A percentile compares a stretch with the other conserved stretches of the same genome.
Conservation (phyloP, 2,797 vertebrate species). For the Pseudochirops cupreus region DNA sequence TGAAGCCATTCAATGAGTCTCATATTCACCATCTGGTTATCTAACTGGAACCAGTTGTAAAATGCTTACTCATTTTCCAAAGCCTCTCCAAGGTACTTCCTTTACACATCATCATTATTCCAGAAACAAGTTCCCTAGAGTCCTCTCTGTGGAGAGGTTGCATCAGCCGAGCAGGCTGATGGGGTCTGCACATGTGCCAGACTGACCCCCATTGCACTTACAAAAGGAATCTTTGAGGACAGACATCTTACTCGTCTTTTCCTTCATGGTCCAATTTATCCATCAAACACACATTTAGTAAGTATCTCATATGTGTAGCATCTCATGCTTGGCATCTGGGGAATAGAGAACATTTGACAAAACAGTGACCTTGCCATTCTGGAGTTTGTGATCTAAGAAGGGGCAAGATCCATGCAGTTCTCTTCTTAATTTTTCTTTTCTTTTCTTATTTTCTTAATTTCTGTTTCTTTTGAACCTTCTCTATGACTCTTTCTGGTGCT, state of each 20-base stretch:
- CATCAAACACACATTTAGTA: not conserved
- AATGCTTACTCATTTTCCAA: not conserved
- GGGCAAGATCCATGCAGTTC: not conserved
- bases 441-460: not conserved
- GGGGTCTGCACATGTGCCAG: not conserved
- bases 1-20: not conserved
- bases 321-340: not conserved
- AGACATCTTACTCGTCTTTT: not conserved
- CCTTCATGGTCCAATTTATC: not conserved
- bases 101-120: not conserved
- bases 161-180: not conserved
- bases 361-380: not conserved
- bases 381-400: not conserved
- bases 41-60: not conserved
- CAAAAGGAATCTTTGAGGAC: not conserved
- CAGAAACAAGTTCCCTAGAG: not conserved
- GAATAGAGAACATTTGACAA: not conserved
- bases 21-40: not conserved
- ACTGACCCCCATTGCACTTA: not conserved
- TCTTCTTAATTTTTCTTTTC: not conserved
- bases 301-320: not conserved
- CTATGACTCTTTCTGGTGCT: not conserved
- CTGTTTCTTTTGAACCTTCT: not conserved
- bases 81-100: not conserved
- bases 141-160: not conserved